Evolutionary conservation across 2,797 vertebrate genomes (phyloP), one percentile per base, ranked within the genome.

Genomic region (Pteropus rufus): DNA sequence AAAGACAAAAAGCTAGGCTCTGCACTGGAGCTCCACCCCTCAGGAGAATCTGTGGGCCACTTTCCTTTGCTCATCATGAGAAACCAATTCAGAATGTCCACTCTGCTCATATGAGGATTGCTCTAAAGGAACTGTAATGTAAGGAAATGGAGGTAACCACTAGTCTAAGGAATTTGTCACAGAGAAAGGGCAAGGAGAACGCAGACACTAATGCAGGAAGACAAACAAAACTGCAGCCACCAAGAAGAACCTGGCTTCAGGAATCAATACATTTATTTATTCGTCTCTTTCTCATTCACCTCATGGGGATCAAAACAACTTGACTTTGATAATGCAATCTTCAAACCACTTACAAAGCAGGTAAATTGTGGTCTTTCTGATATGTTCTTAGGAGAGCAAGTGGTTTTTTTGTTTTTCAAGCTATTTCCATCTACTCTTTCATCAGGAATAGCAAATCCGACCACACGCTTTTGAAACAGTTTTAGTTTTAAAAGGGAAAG

Each of bases 401-500:
- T 44, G 34, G 7, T 56, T 49, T 67, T 64, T 54, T 36, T 56
- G 21, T 49, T 44, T 56, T 34, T 34, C 56, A 26, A 83, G 41
- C 65, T 93, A 82, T 95, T 97, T 89, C 91, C 60, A 87, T 56
- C 49, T 77, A 49, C 21, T 67, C 31, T 70, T 60, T 95, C 26
- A n/a, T 58, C 12, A 49, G 39, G 44, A 93, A 65, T 19, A 93
- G 34, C 49, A 94, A 92, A 76, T 89, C 5, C 34, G 64, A 80
- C 62, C 16, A 9, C 36, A 39, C 49, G 75, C 34, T 29, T 86
- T 62, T 36, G 67, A 89, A 96, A 54, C 69, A 87, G 64, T 77
- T 92, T 91, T 76, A 91, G 26, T 94, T 97, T 97, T 93, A 88
- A 81, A 97, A 96, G 96, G 41, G 85, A 97, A 98, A 98, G 88